A percentile compares a stretch with the other conserved stretches of the same genome.
Evolutionary conservation across 2,888 invertebrate species (phyloP).

Genomic region (Esperia sulphurella): DNA sequence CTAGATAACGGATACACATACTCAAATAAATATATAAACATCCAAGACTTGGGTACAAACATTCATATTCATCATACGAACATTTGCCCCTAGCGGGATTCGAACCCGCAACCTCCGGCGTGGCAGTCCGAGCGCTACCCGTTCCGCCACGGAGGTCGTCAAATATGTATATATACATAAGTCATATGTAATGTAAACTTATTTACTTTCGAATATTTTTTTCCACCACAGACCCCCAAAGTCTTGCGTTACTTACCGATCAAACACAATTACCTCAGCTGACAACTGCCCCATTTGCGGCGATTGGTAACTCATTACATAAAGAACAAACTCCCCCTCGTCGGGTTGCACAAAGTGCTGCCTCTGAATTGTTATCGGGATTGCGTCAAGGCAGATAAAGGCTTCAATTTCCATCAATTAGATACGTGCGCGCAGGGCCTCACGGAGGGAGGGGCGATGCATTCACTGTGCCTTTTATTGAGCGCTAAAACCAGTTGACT

Average conservation of each 20-base stretch:
- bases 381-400: constrained; percentile 26
- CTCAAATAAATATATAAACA: too few species aligned
- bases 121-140: too few species aligned
- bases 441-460: neutral
- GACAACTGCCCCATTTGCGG: constrained; percentile 28
- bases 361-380: constrained; percentile 28
- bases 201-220: too few species aligned
- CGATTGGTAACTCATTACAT: constrained; percentile 40
- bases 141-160: too few species aligned
- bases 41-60: too few species aligned
- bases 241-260: neutral
- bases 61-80: too few species aligned
- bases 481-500: neutral
- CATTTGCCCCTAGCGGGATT: too few species aligned
- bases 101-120: too few species aligned
- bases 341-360: constrained; percentile 39
- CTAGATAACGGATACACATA: too few species aligned
- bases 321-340: constrained; percentile 32
- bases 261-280: constrained; percentile 30
- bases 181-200: too few species aligned
- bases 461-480: neutral
- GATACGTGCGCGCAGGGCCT: constrained; percentile 13
- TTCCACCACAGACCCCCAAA: too few species aligned
- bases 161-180: too few species aligned
- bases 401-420: constrained; percentile 26